Percentiles rank a stretch among this genome's conserved stretches.
Conservation (phyloP, 2,888 invertebrate genomes). For the Euclidia mi region DNA sequence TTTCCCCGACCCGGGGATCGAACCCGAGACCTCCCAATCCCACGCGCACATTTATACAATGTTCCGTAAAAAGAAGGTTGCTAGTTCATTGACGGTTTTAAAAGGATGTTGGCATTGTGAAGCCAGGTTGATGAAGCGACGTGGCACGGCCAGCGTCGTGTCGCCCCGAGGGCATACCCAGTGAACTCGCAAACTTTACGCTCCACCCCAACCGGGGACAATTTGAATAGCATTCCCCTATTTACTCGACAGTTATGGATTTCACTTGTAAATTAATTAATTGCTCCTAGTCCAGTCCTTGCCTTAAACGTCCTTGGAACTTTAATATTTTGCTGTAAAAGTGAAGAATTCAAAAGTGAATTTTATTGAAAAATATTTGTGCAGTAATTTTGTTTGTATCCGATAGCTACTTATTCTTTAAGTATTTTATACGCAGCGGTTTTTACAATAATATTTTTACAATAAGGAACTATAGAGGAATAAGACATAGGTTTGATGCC, state of each 20-base stretch:
- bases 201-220: slow-evolving; percentile 31
- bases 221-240: slow-evolving; percentile 36
- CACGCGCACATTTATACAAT: slow-evolving; percentile 4
- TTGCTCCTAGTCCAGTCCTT: neutral
- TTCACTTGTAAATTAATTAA: slow-evolving; percentile 36
- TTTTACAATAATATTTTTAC: too few species aligned
- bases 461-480: too few species aligned
- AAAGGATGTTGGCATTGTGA: slow-evolving; percentile 36
- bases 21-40: too few species aligned
- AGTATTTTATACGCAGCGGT: too few species aligned
- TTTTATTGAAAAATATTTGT: too few species aligned
- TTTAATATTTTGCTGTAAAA: too few species aligned
- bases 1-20: too few species aligned
- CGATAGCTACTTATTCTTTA: too few species aligned
- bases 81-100: slow-evolving; percentile 18
- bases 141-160: slow-evolving; percentile 15
- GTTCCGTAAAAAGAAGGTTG: slow-evolving; percentile 18
- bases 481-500: too few species aligned
- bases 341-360: too few species aligned
- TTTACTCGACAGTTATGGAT: slow-evolving; percentile 25
- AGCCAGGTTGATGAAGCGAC: slow-evolving; percentile 30
- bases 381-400: too few species aligned
- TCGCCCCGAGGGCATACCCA: slow-evolving; percentile 39
- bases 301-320: neutral
- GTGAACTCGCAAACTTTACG: slow-evolving; percentile 56